Evolutionary conservation across 2,113 vertebrate species (phyloP).

Genomic region (Pseudonaja textilis): DNA sequence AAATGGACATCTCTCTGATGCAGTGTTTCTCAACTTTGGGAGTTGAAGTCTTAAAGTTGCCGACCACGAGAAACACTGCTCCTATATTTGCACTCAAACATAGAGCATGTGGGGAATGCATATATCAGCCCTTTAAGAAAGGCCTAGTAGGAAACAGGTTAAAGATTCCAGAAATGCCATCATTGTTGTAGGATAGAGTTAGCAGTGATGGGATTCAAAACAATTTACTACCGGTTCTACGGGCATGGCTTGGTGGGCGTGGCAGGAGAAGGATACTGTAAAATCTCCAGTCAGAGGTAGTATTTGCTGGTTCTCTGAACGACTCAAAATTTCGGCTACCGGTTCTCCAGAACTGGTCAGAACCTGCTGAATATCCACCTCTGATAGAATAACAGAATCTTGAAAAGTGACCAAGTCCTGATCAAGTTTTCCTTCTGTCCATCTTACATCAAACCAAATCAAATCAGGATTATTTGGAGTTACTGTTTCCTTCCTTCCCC

Average conservation of each 20-base stretch:
- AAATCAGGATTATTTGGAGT: background rate
- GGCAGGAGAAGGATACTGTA: too few species aligned
- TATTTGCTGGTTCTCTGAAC: too few species aligned
- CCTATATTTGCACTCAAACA: background rate
- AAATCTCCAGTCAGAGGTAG: too few species aligned
- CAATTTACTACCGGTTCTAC: too few species aligned
- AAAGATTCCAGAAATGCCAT: background rate
- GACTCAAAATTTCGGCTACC: too few species aligned
- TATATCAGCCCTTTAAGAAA: background rate
- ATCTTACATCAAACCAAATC: background rate
- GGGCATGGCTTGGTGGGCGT: too few species aligned
- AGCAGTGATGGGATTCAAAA: too few species aligned
- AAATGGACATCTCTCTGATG: background rate
- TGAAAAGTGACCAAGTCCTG: background rate
- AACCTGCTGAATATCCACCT: too few species aligned
- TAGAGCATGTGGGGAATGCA: background rate
- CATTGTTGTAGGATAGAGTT: background rate
- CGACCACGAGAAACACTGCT: background rate
- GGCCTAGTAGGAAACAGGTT: background rate
- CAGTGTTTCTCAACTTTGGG: too few species aligned
- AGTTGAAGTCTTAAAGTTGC: background rate
- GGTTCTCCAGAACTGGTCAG: too few species aligned
- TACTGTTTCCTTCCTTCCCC: background rate
- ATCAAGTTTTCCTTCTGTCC: background rate
- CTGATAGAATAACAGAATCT: background rate